Base-by-base conservation (phyloP, 2,113 vertebrate genomes). In the Perca fluviatilis region DNA sequence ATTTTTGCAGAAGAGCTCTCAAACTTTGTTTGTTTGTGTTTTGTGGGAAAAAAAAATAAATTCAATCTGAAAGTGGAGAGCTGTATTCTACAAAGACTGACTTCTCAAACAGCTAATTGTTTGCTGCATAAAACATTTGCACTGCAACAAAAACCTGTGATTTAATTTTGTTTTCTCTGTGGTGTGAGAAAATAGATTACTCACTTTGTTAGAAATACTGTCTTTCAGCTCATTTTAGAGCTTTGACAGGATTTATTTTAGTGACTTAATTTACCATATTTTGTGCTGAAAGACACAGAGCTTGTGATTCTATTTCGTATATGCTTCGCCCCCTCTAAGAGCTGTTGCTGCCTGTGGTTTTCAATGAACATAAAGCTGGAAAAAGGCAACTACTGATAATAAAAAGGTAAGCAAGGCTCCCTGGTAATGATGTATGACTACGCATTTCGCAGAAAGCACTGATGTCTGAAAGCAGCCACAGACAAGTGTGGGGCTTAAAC, bases 141-240 rank as follows among this genome's bases (percentile, higher is more conserved):
- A 54, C 33, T 14, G n/a, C 51, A 46, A 77, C 23, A 66, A 57
- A 30, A 33, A 5, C 13, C 12, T 73, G 12, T 19, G 18, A 58
- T 66, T 58, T 18, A 0, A 19, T 40, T 58, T 10, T 11, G 9
- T 23, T 57, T 36, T 50, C 40, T 23, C 8, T 6, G 53, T 49
- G 19, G 19, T 50, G 23, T 69, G n/a, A 6, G 11, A 54, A 62
- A 70, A 27, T 47, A 9, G 47, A 73, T 65, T 25, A 27, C 33
- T 36, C 15, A 13, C 46, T 27, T 54, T 30, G 18, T 51, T 62
- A 14, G 21, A 60, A 77, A 61, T 36, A 53, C 51, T 57, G 19
- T 9, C 14, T 75, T 54, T 27, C 51, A 67, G 62, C 53, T 60
- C 2, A 64, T 73, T 54, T 73, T 18, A 5, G 19, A 49, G 69